These are phyloP conservation scores for Helicoverpa assulta DNA, from an alignment of 2,888 invertebrate genomes.

Conservation along the genomic window DNA sequence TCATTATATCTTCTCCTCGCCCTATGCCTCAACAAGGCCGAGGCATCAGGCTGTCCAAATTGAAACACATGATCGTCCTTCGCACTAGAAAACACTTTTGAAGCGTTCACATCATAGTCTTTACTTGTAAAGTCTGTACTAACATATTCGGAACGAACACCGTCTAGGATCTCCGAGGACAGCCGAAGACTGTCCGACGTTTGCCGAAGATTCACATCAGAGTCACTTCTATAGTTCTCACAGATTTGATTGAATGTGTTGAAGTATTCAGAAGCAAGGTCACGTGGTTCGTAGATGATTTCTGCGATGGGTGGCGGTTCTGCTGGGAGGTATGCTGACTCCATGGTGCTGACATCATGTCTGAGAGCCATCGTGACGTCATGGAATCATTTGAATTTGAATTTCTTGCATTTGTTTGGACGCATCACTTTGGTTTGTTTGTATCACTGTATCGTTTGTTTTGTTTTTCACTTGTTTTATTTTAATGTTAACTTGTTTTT, in stretches of 20 bases:
- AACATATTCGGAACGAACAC: slow-evolving; percentile 75
- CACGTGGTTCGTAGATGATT: slow-evolving; percentile 79
- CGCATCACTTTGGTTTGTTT: slow-evolving; percentile 73
- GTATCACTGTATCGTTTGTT: slow-evolving; percentile 32
- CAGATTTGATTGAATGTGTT: slow-evolving; percentile 87
- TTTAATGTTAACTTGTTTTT: slow-evolving; percentile 17
- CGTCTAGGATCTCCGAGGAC: slow-evolving; percentile 83
- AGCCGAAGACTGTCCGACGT: slow-evolving; percentile 83
- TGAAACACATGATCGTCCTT: slow-evolving; percentile 85
- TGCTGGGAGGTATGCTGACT: slow-evolving; percentile 87
- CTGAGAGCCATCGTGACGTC: slow-evolving; percentile 77
- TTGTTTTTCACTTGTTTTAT: slow-evolving; percentile 36
- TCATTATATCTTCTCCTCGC: slow-evolving; percentile 85
- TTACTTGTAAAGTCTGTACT: slow-evolving; percentile 71
- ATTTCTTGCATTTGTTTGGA: slow-evolving; percentile 79
- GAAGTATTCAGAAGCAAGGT: slow-evolving; percentile 85
- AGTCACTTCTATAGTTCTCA: slow-evolving; percentile 81
- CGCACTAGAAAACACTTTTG: slow-evolving; percentile 81
- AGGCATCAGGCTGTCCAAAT: slow-evolving; percentile 91
- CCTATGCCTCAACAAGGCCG: slow-evolving; percentile 88
- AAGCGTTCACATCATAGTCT: slow-evolving; percentile 63
- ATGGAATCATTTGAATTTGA: slow-evolving; percentile 78
- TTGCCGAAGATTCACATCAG: slow-evolving; percentile 79
- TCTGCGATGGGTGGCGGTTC: slow-evolving; percentile 90
- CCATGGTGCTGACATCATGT: slow-evolving; percentile 82